Evolutionary conservation across 2,113 vertebrate genomes (phyloP).

Genomic region (Pteropus alecto): DNA sequence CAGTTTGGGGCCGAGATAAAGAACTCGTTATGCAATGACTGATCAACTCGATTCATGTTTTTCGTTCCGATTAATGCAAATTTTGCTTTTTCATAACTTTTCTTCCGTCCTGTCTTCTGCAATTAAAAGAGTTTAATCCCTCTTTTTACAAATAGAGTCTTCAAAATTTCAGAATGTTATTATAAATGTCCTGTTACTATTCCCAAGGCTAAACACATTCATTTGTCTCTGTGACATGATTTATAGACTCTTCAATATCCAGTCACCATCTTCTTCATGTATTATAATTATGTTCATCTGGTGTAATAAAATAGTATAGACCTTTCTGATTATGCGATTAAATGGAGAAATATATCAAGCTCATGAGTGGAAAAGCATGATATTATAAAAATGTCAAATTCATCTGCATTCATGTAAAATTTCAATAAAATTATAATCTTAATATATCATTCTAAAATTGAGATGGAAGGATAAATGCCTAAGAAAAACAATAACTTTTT

Average conservation of each 20-base stretch:
- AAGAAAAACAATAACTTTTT: background rate
- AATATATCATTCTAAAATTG: background rate
- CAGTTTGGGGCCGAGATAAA: too few relatives aligned
- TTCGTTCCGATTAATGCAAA: background rate
- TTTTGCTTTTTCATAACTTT: background rate
- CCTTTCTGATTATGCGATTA: background rate
- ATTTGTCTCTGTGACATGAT: conserved; percentile 27
- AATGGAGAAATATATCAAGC: conserved; percentile 24
- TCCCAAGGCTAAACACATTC: background rate
- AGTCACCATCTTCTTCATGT: background rate
- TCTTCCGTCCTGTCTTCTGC: background rate
- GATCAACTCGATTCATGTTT: background rate
- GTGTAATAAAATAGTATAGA: conserved; percentile 8
- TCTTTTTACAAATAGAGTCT: background rate
- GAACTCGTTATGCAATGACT: accelerated
- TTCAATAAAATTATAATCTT: background rate
- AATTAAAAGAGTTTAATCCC: background rate
- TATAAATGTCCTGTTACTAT: background rate
- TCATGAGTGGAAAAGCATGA: background rate
- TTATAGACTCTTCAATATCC: background rate
- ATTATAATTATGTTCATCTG: conserved; percentile 13
- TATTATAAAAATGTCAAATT: conserved; percentile 42
- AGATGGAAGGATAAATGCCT: background rate
- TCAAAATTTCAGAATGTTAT: background rate
- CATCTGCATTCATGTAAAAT: background rate